Evolutionary conservation across 2,888 invertebrate species (phyloP).

Genomic region (Gibbula magus): DNA sequence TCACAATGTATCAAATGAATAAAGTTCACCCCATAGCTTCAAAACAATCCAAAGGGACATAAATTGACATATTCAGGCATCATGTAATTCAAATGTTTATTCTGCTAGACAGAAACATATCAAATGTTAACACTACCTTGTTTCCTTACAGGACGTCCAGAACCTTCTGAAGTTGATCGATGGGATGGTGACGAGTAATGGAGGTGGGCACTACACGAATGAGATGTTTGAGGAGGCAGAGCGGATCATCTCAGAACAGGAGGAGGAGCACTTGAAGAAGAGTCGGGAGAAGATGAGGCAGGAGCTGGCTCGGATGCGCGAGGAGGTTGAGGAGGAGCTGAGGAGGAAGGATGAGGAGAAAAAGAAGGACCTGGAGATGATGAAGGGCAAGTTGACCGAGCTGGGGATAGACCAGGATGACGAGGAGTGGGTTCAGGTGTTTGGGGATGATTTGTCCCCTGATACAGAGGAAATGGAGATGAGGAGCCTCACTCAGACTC

Average conservation of each 20-base stretch:
- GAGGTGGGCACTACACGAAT: constrained; percentile 37
- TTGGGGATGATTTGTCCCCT: neutral
- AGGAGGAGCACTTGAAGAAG: constrained; percentile 8
- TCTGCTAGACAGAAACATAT: no score
- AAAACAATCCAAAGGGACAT: no score
- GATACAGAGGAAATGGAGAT: neutral
- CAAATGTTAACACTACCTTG: neutral
- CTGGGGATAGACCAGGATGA: neutral
- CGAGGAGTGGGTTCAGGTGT: neutral
- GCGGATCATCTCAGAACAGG: neutral
- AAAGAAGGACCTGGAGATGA: neutral
- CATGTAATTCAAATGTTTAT: no score
- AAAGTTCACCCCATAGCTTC: no score
- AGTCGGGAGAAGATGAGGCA: neutral
- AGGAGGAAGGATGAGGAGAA: neutral
- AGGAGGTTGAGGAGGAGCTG: constrained; percentile 28
- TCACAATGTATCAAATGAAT: no score
- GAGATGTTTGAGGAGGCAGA: constrained; percentile 39
- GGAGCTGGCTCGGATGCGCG: neutral
- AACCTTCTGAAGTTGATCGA: constrained; percentile 27
- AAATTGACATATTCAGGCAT: no score
- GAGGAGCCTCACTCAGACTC: neutral
- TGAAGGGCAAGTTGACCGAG: neutral
- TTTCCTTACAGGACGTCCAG: constrained; percentile 10
- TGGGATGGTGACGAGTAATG: constrained; percentile 20